phyloP scores from a whole-genome alignment of 2,113 vertebrate species.

The Pomatorhinus ruficollis region DNA sequence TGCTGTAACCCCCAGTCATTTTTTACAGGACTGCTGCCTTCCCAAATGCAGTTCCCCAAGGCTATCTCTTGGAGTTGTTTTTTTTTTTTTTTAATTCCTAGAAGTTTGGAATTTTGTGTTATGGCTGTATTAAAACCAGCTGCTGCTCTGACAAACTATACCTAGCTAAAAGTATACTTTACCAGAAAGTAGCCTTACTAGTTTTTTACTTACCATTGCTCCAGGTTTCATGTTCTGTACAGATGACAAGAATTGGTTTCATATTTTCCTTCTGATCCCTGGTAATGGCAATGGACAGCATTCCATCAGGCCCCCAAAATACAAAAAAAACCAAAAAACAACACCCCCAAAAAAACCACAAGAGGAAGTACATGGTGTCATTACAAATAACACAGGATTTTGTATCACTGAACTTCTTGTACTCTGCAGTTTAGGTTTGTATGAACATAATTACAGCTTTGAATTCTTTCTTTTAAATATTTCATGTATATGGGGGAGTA shows the following conservation, averaged over 20 bases:
- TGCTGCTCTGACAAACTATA: not conserved
- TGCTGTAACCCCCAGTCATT: not conserved
- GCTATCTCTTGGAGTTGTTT: fast-evolving
- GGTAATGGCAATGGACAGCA: not conserved
- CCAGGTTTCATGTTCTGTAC: not conserved
- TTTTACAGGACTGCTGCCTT: not conserved
- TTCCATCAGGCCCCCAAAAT: not conserved
- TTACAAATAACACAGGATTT: not conserved
- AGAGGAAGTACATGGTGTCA: not conserved
- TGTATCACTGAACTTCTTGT: not conserved
- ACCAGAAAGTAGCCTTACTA: not conserved
- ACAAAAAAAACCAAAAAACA: not conserved
- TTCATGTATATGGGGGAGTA: not conserved
- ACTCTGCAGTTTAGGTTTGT: not conserved
- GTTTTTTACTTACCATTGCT: not conserved
- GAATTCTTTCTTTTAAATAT: conserved; percentile 29
- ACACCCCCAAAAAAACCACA: not conserved
- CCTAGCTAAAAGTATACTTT: not conserved
- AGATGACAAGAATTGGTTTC: not conserved
- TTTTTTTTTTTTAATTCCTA: not conserved
- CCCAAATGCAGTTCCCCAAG: not conserved
- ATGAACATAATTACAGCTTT: conserved; percentile 22
- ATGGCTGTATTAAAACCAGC: not conserved
- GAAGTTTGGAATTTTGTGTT: not conserved
- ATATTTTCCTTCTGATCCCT: not conserved